phyloP scores from a whole-genome alignment of 37 sponge, comb jelly and placozoan genomes.

The Geodia barretti region DNA sequence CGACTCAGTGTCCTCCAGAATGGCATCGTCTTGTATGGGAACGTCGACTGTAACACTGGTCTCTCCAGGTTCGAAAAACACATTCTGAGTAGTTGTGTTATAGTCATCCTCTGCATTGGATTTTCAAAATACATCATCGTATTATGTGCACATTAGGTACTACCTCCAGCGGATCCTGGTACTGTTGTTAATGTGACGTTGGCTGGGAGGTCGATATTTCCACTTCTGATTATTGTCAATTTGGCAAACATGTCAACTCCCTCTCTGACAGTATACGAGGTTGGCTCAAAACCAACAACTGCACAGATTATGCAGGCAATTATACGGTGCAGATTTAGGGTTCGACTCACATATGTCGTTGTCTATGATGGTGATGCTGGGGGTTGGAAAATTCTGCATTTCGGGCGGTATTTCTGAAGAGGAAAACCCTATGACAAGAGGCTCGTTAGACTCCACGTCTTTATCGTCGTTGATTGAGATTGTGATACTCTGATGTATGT shows the following conservation, averaged over 20 bases:
- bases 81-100: background rate
- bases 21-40: background rate
- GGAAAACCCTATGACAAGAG: background rate
- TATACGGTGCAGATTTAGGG: too few species aligned
- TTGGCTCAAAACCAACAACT: conserved; percentile 46
- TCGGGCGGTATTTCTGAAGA: too few species aligned
- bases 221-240: background rate
- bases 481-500: too few species aligned
- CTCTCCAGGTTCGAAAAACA: background rate
- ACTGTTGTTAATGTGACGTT: background rate
- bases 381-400: too few species aligned
- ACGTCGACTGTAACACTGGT: background rate
- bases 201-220: background rate
- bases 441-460: background rate
- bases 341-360: too few species aligned
- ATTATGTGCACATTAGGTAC: too few species aligned
- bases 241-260: background rate
- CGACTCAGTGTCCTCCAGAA: background rate
- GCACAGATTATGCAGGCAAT: too few species aligned
- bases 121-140: too few species aligned
- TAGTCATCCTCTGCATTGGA: background rate
- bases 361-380: too few species aligned
- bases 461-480: too few species aligned
- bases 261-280: conserved; percentile 33
- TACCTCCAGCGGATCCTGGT: conserved; percentile 16